Conservation (phyloP, 1,140 invertebrate genomes). For the Platyscapa corneri region DNA sequence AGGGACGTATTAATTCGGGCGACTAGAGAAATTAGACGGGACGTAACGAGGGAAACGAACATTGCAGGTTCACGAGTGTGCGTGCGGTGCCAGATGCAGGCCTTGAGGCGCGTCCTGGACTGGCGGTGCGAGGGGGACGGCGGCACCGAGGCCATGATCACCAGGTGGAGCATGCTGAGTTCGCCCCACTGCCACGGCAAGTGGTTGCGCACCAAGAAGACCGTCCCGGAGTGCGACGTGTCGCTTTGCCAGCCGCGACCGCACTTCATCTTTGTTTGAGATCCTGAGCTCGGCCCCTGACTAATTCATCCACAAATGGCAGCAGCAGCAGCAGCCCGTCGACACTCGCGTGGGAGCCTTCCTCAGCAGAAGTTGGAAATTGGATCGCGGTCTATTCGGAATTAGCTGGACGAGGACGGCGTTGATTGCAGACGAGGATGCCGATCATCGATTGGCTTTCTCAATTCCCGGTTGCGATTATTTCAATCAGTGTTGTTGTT, state of each 20-base stretch:
- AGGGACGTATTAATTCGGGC: too few relatives aligned
- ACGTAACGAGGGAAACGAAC: neutral
- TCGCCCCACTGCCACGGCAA: conserved; percentile 88
- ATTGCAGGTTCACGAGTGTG: conserved; percentile 82
- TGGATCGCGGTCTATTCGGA: neutral
- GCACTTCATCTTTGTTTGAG: conserved; percentile 81
- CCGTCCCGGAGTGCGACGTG: conserved; percentile 76
- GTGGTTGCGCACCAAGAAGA: conserved; percentile 81
- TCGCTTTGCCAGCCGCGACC: conserved; percentile 76
- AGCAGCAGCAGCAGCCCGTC: too few relatives aligned
- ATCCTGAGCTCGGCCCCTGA: neutral
- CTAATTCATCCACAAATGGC: neutral
- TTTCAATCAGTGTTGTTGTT: too few relatives aligned
- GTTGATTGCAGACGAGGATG: neutral
- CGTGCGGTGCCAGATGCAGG: conserved; percentile 85
- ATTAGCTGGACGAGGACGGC: neutral
- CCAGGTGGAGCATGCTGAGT: conserved; percentile 85
- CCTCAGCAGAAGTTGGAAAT: neutral
- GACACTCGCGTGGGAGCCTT: too few relatives aligned
- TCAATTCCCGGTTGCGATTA: neutral
- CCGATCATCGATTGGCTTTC: neutral
- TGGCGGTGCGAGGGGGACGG: conserved; percentile 87
- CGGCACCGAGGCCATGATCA: conserved; percentile 81
- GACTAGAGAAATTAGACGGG: too few relatives aligned
- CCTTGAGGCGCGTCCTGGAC: conserved; percentile 80